Conservation (phyloP, 2,888 invertebrate species). For the Tiliacea aurago region DNA sequence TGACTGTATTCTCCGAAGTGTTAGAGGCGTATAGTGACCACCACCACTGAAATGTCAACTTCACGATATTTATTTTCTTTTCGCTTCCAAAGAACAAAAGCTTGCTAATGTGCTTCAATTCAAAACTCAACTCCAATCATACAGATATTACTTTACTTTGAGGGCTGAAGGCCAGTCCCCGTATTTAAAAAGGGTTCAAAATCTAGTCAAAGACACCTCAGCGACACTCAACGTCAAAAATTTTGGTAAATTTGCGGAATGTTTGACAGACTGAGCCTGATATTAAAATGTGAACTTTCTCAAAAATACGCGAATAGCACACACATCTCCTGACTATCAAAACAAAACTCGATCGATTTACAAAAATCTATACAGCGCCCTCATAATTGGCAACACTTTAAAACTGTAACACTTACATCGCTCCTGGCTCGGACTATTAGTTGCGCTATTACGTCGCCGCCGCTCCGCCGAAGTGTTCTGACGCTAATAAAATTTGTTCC, state of each 20-base stretch:
- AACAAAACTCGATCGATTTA: conserved; percentile 11
- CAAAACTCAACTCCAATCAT: neutral
- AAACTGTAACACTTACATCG: conserved; percentile 62
- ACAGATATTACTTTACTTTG: neutral
- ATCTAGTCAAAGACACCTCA: neutral
- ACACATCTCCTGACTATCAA: neutral
- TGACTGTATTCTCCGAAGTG: neutral
- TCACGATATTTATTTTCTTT: neutral
- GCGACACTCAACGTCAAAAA: neutral
- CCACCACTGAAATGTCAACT: neutral
- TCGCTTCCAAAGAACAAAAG: neutral
- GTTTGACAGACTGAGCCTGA: neutral
- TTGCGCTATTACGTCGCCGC: conserved; percentile 59
- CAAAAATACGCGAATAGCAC: neutral
- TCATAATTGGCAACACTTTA: conserved; percentile 65
- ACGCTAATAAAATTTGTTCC: conserved; percentile 77
- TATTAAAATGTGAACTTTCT: neutral
- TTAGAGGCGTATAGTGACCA: neutral
- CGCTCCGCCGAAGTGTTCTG: conserved; percentile 54
- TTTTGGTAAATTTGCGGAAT: neutral
- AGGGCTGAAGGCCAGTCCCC: too few relatives aligned
- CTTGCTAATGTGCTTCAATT: neutral
- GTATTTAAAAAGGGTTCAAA: neutral
- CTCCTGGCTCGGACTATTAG: conserved; percentile 59
- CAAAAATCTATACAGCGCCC: conserved; percentile 15